phyloP scores from a whole-genome alignment of 2,113 vertebrate species.

The Microtus montanus region DNA sequence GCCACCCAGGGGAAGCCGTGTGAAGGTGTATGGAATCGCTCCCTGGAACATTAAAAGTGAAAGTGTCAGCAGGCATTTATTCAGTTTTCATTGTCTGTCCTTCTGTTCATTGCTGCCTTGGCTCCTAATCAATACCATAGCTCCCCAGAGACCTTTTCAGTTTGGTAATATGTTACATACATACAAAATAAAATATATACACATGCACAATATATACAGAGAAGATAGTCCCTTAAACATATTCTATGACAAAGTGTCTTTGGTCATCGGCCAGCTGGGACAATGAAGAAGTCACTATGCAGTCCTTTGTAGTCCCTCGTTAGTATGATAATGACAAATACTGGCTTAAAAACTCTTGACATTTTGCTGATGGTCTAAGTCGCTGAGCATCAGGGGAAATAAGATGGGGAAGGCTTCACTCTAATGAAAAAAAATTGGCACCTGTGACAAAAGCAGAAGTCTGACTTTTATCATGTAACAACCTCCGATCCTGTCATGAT shows the following conservation, averaged over 20 bases:
- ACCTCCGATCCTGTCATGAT: background rate
- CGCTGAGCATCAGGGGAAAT: background rate
- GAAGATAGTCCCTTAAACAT: background rate
- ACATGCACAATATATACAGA: background rate
- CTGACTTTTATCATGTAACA: background rate
- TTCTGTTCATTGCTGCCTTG: background rate
- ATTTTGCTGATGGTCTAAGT: background rate
- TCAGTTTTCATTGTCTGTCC: background rate
- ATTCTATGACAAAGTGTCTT: background rate
- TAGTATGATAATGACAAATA: slow-evolving; percentile 9
- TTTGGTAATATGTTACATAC: background rate
- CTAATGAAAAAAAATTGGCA: background rate
- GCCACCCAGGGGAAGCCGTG: background rate
- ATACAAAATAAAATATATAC: background rate
- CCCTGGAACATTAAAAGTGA: background rate
- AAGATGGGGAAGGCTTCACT: background rate
- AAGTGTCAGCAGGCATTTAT: background rate
- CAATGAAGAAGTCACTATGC: background rate
- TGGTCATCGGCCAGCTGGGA: background rate
- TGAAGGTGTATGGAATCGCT: background rate
- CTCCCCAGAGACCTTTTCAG: background rate
- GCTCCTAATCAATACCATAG: background rate
- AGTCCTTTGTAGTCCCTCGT: background rate
- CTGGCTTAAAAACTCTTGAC: background rate
- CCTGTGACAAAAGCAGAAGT: background rate